Percentiles rank a stretch among this genome's conserved stretches.
Evolutionary conservation across 2,888 invertebrate genomes (phyloP).

Genomic region (Neuroscelio doddi): DNA sequence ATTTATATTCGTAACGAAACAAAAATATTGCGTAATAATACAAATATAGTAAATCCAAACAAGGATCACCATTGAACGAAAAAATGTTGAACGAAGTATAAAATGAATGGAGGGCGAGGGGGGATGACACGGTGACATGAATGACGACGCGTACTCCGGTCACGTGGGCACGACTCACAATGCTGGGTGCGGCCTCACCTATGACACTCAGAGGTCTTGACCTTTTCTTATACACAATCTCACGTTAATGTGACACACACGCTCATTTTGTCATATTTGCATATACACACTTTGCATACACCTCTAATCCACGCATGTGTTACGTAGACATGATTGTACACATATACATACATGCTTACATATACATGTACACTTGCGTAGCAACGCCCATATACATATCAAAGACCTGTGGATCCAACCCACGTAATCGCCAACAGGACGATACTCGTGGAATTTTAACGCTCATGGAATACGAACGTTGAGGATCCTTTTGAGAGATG

Average conservation of each 20-base stretch:
- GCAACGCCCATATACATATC: constrained; percentile 3
- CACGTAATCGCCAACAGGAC: constrained; percentile 61
- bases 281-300: neutral
- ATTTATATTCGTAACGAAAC: too few relatives aligned
- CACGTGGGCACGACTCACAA: constrained; percentile 69
- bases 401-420: constrained; percentile 52
- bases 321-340: neutral
- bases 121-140: constrained; percentile 23
- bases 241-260: constrained; percentile 15
- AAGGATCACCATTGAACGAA: neutral
- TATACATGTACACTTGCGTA: too few relatives aligned
- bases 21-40: too few relatives aligned
- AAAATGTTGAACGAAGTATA: too few relatives aligned
- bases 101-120: too few relatives aligned
- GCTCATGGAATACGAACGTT: constrained; percentile 52
- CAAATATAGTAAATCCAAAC: too few relatives aligned
- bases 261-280: neutral
- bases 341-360: too few relatives aligned
- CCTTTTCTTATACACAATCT: constrained; percentile 51
- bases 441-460: constrained; percentile 56
- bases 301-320: neutral
- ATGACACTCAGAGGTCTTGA: constrained; percentile 67
- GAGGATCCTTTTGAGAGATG: constrained; percentile 3
- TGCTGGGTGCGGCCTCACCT: constrained; percentile 71
- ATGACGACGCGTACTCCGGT: constrained; percentile 51